A percentile compares a stretch with the other conserved stretches of the same genome.
These are phyloP conservation scores for Diogma glabrata DNA, from an alignment of 2,888 invertebrate species.

Conservation along the genomic window DNA sequence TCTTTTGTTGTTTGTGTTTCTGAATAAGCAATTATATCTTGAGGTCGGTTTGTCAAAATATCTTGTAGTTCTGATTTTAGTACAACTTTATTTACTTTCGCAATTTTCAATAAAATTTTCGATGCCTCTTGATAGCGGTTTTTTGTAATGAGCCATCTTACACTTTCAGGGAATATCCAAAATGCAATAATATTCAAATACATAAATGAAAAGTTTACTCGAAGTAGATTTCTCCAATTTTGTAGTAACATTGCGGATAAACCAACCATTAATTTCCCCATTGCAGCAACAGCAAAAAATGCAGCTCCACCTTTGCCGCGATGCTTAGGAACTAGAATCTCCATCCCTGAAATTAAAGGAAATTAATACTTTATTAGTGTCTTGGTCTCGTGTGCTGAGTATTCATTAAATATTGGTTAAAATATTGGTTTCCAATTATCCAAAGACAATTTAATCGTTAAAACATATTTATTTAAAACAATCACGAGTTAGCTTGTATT, in stretches of 20 bases:
- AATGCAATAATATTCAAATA: background rate
- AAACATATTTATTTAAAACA: no score
- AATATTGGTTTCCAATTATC: no score
- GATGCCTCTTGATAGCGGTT: background rate
- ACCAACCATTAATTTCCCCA: background rate
- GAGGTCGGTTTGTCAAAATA: background rate
- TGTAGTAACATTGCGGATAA: background rate
- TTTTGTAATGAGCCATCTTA: background rate
- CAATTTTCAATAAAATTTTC: background rate
- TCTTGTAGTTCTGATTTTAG: background rate
- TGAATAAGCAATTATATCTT: background rate
- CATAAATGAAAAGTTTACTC: background rate
- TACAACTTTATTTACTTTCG: background rate
- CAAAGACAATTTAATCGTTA: no score
- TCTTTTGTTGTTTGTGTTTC: background rate
- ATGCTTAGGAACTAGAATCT: slow-evolving; percentile 3
- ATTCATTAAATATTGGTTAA: no score
- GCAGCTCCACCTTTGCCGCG: background rate
- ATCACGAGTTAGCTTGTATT: no score
- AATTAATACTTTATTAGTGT: no score
- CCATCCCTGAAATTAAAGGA: no score
- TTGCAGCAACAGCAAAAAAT: background rate
- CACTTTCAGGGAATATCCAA: background rate
- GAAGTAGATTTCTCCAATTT: background rate
- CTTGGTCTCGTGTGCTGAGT: no score